Evolutionary conservation across 1,140 invertebrate genomes (phyloP).

Genomic region (Lepidotrigona ventralis): DNA sequence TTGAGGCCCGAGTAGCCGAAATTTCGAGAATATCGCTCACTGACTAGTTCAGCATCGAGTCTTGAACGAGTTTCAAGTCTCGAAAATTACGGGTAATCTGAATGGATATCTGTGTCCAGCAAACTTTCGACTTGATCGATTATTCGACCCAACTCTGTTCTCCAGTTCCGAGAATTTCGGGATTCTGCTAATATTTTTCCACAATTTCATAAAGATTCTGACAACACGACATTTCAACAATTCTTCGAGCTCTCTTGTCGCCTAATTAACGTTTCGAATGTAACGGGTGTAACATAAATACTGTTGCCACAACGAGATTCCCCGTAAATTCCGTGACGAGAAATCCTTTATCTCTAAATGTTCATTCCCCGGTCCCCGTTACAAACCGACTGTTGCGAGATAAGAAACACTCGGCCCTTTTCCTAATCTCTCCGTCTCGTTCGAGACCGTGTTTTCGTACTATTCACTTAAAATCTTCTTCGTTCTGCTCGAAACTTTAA

Average conservation of each 20-base stretch:
- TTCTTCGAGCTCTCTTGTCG: neutral
- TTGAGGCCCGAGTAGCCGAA: too few relatives aligned
- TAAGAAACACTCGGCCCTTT: constrained; percentile 53
- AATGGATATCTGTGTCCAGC: too few relatives aligned
- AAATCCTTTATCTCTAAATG: constrained; percentile 67
- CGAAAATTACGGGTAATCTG: too few relatives aligned
- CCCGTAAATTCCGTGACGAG: constrained; percentile 54
- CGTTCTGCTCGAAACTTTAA: neutral
- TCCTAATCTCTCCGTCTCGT: constrained; percentile 53
- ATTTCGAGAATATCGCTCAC: too few relatives aligned
- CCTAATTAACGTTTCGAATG: neutral
- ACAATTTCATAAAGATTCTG: neutral
- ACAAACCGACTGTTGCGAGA: constrained; percentile 41
- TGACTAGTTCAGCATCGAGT: too few relatives aligned
- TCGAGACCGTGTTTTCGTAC: neutral
- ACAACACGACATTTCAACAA: neutral
- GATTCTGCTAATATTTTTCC: too few relatives aligned
- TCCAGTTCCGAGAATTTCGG: too few relatives aligned
- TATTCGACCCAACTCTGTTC: too few relatives aligned
- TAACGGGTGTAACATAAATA: constrained; percentile 13
- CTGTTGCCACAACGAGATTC: constrained; percentile 50
- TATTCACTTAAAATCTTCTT: neutral
- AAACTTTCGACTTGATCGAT: too few relatives aligned
- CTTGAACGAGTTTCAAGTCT: too few relatives aligned
- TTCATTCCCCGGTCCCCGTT: constrained; percentile 19